Conservation (phyloP, 2,113 vertebrate genomes). For the Hippopotamus amphibius region DNA sequence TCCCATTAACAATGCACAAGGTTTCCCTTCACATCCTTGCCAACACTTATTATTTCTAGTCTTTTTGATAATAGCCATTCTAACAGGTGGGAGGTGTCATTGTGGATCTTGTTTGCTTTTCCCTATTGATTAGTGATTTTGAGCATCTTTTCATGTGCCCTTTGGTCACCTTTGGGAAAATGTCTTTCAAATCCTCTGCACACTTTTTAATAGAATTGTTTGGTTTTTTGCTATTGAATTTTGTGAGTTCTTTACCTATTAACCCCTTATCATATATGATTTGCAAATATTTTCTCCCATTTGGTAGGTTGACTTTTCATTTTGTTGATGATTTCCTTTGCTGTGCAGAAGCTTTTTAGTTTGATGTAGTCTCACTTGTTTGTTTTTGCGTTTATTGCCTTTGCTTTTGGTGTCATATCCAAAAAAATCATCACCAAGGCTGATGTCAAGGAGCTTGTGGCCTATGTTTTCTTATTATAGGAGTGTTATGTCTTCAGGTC, state of each 20-base stretch:
- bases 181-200: neutral
- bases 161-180: neutral
- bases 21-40: neutral
- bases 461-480: neutral
- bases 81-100: neutral
- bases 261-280: neutral
- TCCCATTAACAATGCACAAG: neutral
- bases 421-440: neutral
- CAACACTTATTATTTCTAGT: neutral
- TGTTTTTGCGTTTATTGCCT: neutral
- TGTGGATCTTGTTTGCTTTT: neutral
- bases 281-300: neutral
- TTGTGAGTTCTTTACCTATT: neutral
- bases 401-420: neutral
- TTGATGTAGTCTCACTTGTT: neutral
- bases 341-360: neutral
- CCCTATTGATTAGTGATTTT: neutral
- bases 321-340: neutral
- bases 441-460: neutral
- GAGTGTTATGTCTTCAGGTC: neutral
- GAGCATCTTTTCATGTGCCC: neutral
- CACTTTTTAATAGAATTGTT: neutral
- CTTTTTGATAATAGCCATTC: neutral
- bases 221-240: neutral
- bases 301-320: neutral